Base-by-base conservation (phyloP, 2,797 vertebrate species). In the Anableps anableps region DNA sequence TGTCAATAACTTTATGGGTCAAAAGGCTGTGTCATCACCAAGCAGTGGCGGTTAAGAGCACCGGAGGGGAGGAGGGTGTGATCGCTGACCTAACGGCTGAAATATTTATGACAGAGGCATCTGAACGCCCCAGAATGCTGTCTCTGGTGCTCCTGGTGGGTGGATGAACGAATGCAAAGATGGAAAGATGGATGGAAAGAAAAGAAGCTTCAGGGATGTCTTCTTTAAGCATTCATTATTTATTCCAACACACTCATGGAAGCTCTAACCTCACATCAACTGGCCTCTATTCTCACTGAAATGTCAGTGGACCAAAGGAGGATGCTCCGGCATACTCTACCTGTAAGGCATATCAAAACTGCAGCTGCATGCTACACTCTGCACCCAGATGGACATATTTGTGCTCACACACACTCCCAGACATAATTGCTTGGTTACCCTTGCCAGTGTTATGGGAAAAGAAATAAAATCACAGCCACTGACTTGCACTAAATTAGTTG, bases 161-260 rank as follows among this genome's bases (percentile, higher is more conserved):
- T 53, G 84, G 88, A 78, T 87, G 87, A 86, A 83, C 38, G 75
- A 75, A 90, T 80, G 84, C 70, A 80, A 73, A 77, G 82, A 89
- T 88, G 89, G 77, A 92, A 77, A 75, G 71, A 83, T 86, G 88
- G 78, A 68, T 72, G 81, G 89, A 88, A 90, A 90, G 85, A 87
- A 76, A 89, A 82, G 88, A 83, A 87, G 87, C 90, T 88, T 87
- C 76, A 79, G 85, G 93, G 92, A 94, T 95, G 89, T 88, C 85
- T 94, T 93, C 91, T 91, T 93, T 86, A 88, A 89, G 85, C 91
- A 93, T 96, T 92, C 88, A 96, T 95, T 93, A 96, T 96, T 96
- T 94, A 94, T 91, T 76, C 88, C 82, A 82, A 88, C 85, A 19
- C 92, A 90, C 92, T 94, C 90, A 88, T 82, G 76, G 84, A 91